Base-by-base conservation (phyloP, 2,888 invertebrate genomes). In the Cheilosia soror region DNA sequence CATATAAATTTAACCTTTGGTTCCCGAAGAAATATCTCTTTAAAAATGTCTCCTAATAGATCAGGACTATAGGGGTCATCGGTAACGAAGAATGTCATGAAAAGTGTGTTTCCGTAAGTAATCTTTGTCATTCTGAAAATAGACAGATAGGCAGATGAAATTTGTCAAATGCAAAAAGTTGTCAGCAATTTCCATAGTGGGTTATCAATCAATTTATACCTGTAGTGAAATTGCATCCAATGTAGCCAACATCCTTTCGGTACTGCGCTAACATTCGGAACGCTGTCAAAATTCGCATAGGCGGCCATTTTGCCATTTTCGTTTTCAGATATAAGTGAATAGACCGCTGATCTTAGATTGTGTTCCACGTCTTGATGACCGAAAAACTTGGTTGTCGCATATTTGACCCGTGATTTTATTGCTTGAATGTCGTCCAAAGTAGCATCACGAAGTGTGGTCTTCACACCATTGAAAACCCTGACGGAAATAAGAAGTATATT, bases 241-340 rank as follows among this genome's bases (percentile, higher is more conserved):
- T 89, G 72, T 42, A 88, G 9, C 91, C 91, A 91, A 7, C 85
- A 81, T 40, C 88, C 89, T 3, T 63, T 76, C n/a, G 88, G 86
- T 49, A 91, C 4, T 0, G 89, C 89, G 0, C 75, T 63, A 3
- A 92, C 73, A 5, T 85, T 55, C 0, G 91, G 91, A 73, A 83
- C 88, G 20, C 88, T 89, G 0, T 87, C 87, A 11, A 91, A 87
- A 53, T 91, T 90, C 0, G 89, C 92, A 87, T 90, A 91, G 20
- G 89, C 90, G 0, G 89, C 65, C 2, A 88, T 60, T 55, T 79
- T 82, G 2, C n/a, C 40, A 20, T 11, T 33, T 27, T 77, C 58
- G 9, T 62, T 4, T 42, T 78, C 68, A 1, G 58, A 44, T 0
- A 58, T 25, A 2, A 86, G 6, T 9, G 86, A 66, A 47, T 86